Percentiles rank a stretch among this genome's conserved stretches.
These are phyloP conservation scores for Heteractis magnifica DNA, from an alignment of 92 coral and sea anemone genomes.

Conservation along the genomic window DNA sequence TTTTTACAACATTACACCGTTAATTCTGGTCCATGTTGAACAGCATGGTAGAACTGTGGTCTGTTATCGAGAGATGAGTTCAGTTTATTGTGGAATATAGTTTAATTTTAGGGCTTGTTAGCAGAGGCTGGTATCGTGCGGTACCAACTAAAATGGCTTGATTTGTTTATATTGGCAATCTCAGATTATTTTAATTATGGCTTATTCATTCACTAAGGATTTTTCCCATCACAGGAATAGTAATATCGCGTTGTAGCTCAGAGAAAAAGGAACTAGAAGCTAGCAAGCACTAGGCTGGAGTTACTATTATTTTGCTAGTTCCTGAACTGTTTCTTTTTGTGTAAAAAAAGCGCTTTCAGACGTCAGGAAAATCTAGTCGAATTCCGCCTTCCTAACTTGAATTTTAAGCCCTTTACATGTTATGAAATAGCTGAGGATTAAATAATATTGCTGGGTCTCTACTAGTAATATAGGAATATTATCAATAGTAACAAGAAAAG, in stretches of 20 bases:
- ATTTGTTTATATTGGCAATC: background rate
- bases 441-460: background rate
- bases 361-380: background rate
- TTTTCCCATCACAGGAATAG: background rate
- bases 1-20: background rate
- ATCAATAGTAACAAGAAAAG: background rate
- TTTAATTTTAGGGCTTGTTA: background rate
- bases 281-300: background rate
- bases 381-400: background rate
- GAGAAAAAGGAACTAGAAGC: background rate
- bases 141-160: slow-evolving; percentile 27
- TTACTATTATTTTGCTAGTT: background rate
- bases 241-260: background rate
- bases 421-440: background rate
- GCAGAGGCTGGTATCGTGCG: slow-evolving; percentile 33
- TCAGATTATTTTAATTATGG: background rate
- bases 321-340: background rate
- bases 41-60: background rate
- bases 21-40: background rate
- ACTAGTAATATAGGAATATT: background rate
- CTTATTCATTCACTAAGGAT: background rate
- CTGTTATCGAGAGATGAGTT: background rate
- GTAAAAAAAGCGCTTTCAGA: background rate
- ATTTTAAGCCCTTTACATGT: background rate
- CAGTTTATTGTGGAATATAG: background rate